Percentiles rank a stretch among this genome's conserved stretches.
phyloP scores from a whole-genome alignment of 1,140 invertebrate genomes.

The Neuroterus valhalla region DNA sequence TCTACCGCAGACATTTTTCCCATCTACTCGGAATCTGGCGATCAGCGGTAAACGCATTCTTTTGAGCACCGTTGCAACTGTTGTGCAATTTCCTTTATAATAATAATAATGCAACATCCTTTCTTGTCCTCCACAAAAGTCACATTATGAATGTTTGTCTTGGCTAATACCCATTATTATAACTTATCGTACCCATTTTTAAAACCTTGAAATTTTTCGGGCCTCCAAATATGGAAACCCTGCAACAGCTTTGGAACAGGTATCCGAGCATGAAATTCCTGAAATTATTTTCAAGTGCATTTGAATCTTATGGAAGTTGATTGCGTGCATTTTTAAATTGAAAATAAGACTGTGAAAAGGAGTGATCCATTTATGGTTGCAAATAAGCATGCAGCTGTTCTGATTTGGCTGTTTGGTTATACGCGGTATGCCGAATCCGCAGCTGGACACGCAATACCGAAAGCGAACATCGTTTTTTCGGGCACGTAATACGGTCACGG shows the following conservation, averaged over 20 bases:
- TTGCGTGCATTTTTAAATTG: background rate
- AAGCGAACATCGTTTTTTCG: conserved; percentile 19
- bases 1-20: conserved; percentile 2
- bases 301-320: background rate
- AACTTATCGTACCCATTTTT: too few species aligned
- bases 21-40: background rate
- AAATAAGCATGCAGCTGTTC: background rate
- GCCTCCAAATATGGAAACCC: too few species aligned
- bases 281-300: background rate
- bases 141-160: too few species aligned
- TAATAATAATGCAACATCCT: background rate
- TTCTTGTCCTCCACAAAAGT: too few species aligned
- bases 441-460: conserved; percentile 27
- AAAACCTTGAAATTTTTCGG: too few species aligned
- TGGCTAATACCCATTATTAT: too few species aligned
- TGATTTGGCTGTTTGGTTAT: conserved; percentile 11
- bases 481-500: conserved; percentile 20
- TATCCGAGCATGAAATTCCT: too few species aligned
- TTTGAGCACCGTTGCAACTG: background rate
- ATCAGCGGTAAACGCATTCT: conserved; percentile 20
- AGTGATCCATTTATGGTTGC: conserved; percentile 19
- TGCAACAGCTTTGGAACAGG: too few species aligned
- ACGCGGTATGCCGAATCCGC: background rate
- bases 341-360: conserved; percentile 3
- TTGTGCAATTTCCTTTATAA: conserved; percentile 5